These are phyloP conservation scores for Acanthacorydalis orientalis DNA, from an alignment of 2,888 invertebrate species.

Conservation along the genomic window DNA sequence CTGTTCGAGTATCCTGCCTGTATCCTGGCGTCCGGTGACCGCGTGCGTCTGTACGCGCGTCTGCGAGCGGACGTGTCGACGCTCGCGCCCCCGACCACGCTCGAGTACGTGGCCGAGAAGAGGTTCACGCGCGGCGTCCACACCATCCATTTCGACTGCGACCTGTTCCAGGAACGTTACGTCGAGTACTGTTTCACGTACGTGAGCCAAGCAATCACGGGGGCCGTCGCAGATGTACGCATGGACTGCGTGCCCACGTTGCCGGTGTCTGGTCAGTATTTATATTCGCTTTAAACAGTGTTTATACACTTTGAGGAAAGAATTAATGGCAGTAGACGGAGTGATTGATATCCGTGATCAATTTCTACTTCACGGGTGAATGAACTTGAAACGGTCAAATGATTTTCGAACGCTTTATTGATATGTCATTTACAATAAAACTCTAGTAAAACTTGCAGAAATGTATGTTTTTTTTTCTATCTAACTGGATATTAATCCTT, in stretches of 20 bases:
- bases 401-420: too few relatives aligned
- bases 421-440: too few relatives aligned
- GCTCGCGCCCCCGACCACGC: conserved; percentile 42
- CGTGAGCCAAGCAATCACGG: conserved; percentile 69
- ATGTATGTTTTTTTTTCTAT: too few relatives aligned
- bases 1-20: conserved; percentile 74
- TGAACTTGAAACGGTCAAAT: too few relatives aligned
- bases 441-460: too few relatives aligned
- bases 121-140: conserved; percentile 53
- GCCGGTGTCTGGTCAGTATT: conserved; percentile 52
- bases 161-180: conserved; percentile 64
- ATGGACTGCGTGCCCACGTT: conserved; percentile 73
- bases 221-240: conserved; percentile 69
- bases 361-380: too few relatives aligned
- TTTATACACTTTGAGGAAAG: too few relatives aligned
- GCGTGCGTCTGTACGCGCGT: conserved; percentile 64
- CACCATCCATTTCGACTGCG: conserved; percentile 61
- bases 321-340: too few relatives aligned
- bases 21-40: conserved; percentile 56
- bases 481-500: too few relatives aligned
- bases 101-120: conserved; percentile 48
- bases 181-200: conserved; percentile 81
- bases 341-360: too few relatives aligned
- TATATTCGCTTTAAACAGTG: not conserved
- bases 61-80: conserved; percentile 52